phyloP scores from a whole-genome alignment of 1,140 invertebrate species.

The Drosophila micromelanica region DNA sequence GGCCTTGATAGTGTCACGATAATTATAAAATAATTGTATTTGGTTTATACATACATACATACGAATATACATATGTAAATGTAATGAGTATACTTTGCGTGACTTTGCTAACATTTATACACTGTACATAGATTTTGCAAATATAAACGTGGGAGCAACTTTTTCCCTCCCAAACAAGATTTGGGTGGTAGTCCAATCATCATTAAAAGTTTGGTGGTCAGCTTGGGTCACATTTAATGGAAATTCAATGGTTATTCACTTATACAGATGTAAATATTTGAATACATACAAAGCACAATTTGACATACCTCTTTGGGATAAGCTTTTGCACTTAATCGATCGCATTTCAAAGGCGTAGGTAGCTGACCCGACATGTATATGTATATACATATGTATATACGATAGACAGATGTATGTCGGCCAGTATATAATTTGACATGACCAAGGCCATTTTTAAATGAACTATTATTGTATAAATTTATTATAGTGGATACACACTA shows the following conservation, averaged over 20 bases:
- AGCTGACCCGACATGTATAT: neutral
- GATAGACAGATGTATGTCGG: neutral
- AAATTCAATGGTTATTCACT: neutral
- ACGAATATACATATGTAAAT: neutral
- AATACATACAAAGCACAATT: neutral
- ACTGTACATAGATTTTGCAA: too few relatives aligned
- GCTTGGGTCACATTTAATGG: neutral
- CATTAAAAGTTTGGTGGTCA: neutral
- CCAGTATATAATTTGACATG: neutral
- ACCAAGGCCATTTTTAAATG: neutral
- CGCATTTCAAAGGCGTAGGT: neutral
- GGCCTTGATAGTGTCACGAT: neutral
- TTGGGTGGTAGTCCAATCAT: neutral
- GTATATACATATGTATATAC: neutral
- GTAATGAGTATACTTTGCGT: neutral
- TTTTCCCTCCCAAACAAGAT: neutral
- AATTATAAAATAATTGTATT: neutral
- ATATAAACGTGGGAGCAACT: neutral
- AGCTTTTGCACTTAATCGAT: conserved; percentile 7
- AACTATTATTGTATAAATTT: neutral
- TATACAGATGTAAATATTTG: neutral
- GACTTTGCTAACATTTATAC: neutral
- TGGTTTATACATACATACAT: too few relatives aligned
- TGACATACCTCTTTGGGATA: conserved; percentile 5
- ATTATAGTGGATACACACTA: neutral